These are phyloP conservation scores for Sarcophaga variegata DNA, from an alignment of 2,888 invertebrate genomes.

Conservation along the genomic window DNA sequence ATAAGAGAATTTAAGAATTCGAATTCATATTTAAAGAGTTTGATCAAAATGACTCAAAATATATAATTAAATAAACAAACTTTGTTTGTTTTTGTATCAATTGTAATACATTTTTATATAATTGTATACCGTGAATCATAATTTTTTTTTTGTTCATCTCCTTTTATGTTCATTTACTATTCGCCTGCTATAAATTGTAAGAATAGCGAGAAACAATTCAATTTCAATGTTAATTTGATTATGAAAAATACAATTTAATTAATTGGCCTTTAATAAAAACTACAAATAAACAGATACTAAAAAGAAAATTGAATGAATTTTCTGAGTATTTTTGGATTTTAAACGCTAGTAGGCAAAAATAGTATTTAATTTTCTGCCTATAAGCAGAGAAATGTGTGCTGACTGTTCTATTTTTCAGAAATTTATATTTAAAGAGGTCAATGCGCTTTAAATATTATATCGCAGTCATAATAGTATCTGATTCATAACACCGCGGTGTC, in stretches of 20 bases:
- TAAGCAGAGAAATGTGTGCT: not conserved
- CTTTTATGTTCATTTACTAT: not conserved
- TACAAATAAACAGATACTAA: slow-evolving; percentile 44
- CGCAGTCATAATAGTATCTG: too few species aligned
- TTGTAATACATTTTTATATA: slow-evolving; percentile 10
- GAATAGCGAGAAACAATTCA: slow-evolving; percentile 13
- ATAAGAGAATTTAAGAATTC: too few species aligned
- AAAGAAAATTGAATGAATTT: not conserved
- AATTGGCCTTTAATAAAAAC: slow-evolving; percentile 45
- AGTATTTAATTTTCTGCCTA: not conserved
- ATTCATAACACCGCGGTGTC: too few species aligned
- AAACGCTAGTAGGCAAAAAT: not conserved
- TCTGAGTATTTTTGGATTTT: not conserved
- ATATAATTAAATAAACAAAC: slow-evolving; percentile 9
- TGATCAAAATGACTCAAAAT: too few species aligned
- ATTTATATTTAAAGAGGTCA: too few species aligned
- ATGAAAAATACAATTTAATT: slow-evolving; percentile 12
- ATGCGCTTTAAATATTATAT: too few species aligned
- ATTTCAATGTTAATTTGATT: slow-evolving; percentile 49
- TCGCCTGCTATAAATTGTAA: slow-evolving; percentile 7
- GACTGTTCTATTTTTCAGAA: too few species aligned
- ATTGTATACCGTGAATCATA: slow-evolving; percentile 54
- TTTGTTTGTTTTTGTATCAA: not conserved
- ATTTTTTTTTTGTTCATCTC: not conserved
- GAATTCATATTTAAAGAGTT: too few species aligned